Conservation (phyloP, 2,113 vertebrate genomes). For the Sterrhoptilus dennistouni region DNA sequence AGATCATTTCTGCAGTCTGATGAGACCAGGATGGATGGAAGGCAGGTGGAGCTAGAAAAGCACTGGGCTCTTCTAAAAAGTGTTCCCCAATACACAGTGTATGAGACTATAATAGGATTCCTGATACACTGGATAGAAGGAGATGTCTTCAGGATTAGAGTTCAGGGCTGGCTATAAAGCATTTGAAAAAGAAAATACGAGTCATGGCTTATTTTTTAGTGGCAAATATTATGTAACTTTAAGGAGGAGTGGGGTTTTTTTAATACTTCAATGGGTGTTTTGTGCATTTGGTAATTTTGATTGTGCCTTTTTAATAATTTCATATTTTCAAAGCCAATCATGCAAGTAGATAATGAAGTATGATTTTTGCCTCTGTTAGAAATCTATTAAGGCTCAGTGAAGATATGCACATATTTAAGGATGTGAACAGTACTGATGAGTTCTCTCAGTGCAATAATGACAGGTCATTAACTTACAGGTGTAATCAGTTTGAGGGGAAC, state of each 20-base stretch:
- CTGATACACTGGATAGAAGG: neutral
- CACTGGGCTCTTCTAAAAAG: neutral
- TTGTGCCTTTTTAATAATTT: neutral
- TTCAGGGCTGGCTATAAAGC: neutral
- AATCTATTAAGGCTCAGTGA: neutral
- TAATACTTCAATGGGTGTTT: neutral
- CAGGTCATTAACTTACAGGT: neutral
- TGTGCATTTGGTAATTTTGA: neutral
- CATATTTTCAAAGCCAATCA: neutral
- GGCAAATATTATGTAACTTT: neutral
- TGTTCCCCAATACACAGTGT: accelerated
- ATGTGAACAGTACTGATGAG: neutral
- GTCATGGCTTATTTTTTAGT: neutral
- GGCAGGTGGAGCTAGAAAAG: neutral
- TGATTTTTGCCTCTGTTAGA: neutral
- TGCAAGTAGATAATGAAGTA: neutral
- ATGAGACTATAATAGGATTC: neutral
- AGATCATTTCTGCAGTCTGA: neutral
- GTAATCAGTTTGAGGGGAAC: neutral
- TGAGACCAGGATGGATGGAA: neutral
- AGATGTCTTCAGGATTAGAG: neutral
- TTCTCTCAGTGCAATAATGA: neutral
- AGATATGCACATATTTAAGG: neutral
- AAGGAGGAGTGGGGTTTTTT: neutral
- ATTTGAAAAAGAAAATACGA: neutral